Evolutionary conservation across 2,888 invertebrate genomes (phyloP), one percentile per base, ranked within the genome.

Genomic region (Frankliniella fusca): DNA sequence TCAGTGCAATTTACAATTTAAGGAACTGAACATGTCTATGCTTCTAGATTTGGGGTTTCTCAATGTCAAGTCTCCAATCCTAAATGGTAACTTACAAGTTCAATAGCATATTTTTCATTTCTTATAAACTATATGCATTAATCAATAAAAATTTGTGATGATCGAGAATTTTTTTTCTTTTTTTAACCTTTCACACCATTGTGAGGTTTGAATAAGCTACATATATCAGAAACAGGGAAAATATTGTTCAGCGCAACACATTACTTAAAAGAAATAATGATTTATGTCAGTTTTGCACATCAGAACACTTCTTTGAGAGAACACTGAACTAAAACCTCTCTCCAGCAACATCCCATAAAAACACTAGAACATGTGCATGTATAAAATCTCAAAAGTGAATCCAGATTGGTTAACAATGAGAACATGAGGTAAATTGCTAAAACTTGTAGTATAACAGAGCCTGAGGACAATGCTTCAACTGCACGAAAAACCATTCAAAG

Each of bases 91-190:
- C 70, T 76, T 76, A 76, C 70, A 76, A 27, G 18, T 27, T 23
- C 70, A n/a, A 76, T 76, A 76, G 70, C 70, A 27, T 12, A 27
- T 27, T 23, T 23, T 54, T 54, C 27, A 27, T 23, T 27, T 12
- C 27, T 76, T 76, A 23, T 3, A 38, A 38, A 76, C 70, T 76
- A 27, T 23, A 27, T n/a, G 27, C 27, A 11, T 76, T 8, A 27
- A 23, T 12, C 27, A 76, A 76, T 76, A 76, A 76, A 76, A 76
- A 76, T 76, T 27, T 76, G 70, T 76, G 70, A 27, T 76, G 70
- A 76, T 76, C 27, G 12, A 76, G 12, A 27, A 76, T 27, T 27
- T 10, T 9, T 5, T 27, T 38, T n/a, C n/a, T 38, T 38, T 38
- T 38, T 38, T 38, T 3, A 38, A 38, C 38, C 5, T 27, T 76